Conservation (phyloP, 2,888 invertebrate genomes). For the Synergus umbraculus region DNA sequence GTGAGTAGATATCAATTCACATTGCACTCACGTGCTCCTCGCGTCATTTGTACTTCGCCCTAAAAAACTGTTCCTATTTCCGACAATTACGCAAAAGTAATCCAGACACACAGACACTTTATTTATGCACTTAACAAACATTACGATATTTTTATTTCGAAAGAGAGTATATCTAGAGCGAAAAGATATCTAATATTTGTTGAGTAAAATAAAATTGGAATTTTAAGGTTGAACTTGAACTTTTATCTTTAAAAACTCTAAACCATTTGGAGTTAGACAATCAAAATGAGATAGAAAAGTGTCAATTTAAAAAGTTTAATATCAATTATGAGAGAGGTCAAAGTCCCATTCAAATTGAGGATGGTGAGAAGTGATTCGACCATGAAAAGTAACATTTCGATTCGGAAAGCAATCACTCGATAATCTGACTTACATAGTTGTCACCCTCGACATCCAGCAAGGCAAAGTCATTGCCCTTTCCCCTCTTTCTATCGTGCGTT, state of each 20-base stretch:
- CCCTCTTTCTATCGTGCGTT: slow-evolving; percentile 11
- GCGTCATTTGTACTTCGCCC: slow-evolving; percentile 46
- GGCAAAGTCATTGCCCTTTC: slow-evolving; percentile 20
- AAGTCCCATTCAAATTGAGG: not conserved
- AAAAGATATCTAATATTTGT: too few species aligned
- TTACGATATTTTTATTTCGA: too few species aligned
- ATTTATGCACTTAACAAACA: too few species aligned
- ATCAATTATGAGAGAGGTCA: not conserved
- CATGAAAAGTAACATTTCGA: not conserved
- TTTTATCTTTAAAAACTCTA: too few species aligned
- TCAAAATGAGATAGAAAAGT: not conserved
- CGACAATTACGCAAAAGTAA: not conserved
- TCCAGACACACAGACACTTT: too few species aligned
- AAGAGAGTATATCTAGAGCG: too few species aligned
- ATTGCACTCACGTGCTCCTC: slow-evolving; percentile 61
- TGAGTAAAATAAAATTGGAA: too few species aligned
- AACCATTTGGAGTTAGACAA: too few species aligned
- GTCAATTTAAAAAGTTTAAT: not conserved
- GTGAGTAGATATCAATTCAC: slow-evolving; percentile 70
- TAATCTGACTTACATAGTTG: slow-evolving; percentile 2
- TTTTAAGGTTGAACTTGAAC: too few species aligned
- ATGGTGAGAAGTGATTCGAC: not conserved
- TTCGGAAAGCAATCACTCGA: slow-evolving; percentile 5
- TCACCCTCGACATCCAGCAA: slow-evolving; percentile 8
- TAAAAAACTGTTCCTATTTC: slow-evolving; percentile 19